Conservation (phyloP, 2,113 vertebrate species). For the Psettodes erumei region DNA sequence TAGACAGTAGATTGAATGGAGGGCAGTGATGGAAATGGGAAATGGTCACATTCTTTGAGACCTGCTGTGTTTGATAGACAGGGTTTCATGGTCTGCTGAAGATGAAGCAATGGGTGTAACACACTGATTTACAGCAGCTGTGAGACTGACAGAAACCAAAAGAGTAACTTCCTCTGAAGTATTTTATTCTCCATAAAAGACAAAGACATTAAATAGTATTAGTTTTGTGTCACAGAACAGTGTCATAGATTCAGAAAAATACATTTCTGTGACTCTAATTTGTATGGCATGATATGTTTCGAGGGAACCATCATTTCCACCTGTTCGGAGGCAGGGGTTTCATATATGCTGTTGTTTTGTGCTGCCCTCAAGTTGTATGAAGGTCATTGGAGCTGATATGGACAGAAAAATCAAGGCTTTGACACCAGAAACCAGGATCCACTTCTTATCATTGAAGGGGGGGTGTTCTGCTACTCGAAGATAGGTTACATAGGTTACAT, state of each 20-base stretch:
- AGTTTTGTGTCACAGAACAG: background rate
- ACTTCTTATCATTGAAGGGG: too few relatives aligned
- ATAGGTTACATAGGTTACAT: too few relatives aligned
- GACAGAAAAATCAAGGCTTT: background rate
- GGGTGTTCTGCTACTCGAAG: too few relatives aligned
- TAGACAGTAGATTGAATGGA: slow-evolving; percentile 60
- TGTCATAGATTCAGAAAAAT: background rate
- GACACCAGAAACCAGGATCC: too few relatives aligned
- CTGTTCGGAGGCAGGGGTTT: background rate
- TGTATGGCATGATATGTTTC: background rate
- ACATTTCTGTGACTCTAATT: background rate
- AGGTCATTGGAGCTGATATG: background rate
- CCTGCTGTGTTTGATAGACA: slow-evolving; percentile 70
- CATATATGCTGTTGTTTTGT: background rate
- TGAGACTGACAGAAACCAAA: slow-evolving; percentile 31
- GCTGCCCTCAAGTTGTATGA: background rate
- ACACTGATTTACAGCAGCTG: slow-evolving; percentile 55
- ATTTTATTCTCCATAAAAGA: background rate
- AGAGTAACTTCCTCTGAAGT: slow-evolving; percentile 1
- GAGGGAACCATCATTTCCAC: background rate
- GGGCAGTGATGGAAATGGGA: slow-evolving; percentile 67
- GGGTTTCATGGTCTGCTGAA: slow-evolving; percentile 57
- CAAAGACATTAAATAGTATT: background rate
- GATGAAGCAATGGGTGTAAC: slow-evolving; percentile 52
- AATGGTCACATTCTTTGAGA: slow-evolving; percentile 69